Evolutionary conservation across 2,113 vertebrate species (phyloP).

Genomic region (Sturnus vulgaris): DNA sequence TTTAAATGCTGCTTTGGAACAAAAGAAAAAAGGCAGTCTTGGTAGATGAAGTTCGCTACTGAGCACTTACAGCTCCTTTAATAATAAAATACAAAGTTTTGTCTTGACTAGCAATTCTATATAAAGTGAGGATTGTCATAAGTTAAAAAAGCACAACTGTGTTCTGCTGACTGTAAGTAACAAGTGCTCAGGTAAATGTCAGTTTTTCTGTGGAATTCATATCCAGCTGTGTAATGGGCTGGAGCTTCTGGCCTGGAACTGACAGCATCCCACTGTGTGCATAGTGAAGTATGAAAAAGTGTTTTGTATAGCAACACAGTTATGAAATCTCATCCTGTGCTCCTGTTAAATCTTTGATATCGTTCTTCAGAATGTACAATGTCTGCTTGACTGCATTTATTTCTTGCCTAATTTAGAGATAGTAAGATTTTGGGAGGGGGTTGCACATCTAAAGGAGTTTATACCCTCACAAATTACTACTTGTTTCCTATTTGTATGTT

Average conservation of each 20-base stretch:
- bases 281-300: not conserved
- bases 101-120: not conserved
- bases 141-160: not conserved
- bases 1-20: not conserved
- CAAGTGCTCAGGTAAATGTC: not conserved
- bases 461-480: constrained; percentile 3
- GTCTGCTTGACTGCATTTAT: not conserved
- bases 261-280: not conserved
- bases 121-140: not conserved
- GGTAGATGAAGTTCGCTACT: not conserved
- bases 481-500: not conserved
- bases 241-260: not conserved
- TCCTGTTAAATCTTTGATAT: not conserved
- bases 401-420: not conserved
- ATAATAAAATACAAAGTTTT: not conserved
- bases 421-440: not conserved
- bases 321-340: not conserved
- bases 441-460: not conserved
- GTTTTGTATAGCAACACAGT: not conserved
- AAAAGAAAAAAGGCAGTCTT: not conserved
- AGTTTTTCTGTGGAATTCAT: not conserved
- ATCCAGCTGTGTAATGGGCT: not conserved
- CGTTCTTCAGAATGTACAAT: fast-evolving
- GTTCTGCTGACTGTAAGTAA: not conserved
- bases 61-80: not conserved